These are phyloP conservation scores for Coronaproctus castanopsis DNA, from an alignment of 2,888 invertebrate species.

Conservation along the genomic window DNA sequence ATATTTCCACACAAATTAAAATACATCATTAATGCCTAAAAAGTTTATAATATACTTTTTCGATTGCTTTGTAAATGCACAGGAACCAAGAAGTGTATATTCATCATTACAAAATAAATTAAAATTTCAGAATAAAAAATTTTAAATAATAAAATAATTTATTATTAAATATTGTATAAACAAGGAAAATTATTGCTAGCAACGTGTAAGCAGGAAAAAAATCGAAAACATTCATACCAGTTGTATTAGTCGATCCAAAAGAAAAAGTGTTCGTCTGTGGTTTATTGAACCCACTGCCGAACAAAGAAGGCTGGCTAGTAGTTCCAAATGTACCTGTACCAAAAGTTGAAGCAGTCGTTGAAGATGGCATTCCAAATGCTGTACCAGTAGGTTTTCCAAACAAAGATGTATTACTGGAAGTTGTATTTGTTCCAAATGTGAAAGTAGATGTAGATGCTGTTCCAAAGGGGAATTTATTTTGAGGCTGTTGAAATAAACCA, in stretches of 20 bases:
- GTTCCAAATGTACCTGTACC: constrained; percentile 22
- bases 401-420: constrained; percentile 23
- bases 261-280: constrained; percentile 21
- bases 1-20: too few species aligned
- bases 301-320: constrained; percentile 15
- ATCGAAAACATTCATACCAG: constrained; percentile 18
- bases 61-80: too few species aligned
- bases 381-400: constrained; percentile 30
- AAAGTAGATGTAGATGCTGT: constrained; percentile 24
- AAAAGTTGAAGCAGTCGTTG: constrained; percentile 21
- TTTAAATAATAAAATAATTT: too few species aligned
- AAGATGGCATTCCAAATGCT: constrained; percentile 30
- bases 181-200: too few species aligned
- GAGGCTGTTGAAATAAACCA: constrained; percentile 29
- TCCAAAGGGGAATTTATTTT: constrained; percentile 25
- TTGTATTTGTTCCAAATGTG: constrained; percentile 31
- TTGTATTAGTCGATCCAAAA: constrained; percentile 25
- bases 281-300: constrained; percentile 20
- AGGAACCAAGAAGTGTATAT: too few species aligned
- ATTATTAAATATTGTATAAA: too few species aligned
- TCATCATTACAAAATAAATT: too few species aligned
- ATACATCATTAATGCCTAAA: too few species aligned
- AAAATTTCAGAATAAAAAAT: too few species aligned
- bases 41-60: too few species aligned
- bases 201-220: too few species aligned